Conservation (phyloP, 2,113 vertebrate genomes). For the Columbina picui region DNA sequence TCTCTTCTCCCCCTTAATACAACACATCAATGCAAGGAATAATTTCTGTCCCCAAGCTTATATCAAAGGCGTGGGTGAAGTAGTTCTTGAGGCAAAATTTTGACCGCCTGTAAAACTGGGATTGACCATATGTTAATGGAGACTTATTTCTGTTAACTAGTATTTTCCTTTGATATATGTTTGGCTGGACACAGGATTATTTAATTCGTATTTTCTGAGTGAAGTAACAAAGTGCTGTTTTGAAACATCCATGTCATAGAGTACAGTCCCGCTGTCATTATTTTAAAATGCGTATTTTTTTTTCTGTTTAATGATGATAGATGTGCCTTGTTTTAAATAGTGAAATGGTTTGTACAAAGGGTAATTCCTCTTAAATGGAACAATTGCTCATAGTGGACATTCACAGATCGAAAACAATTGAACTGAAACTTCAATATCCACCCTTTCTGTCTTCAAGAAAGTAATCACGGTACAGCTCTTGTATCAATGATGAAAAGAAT, state of each 20-base stretch:
- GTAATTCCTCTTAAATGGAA: conserved; percentile 84
- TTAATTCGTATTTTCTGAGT: conserved; percentile 1
- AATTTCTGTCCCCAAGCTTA: background rate
- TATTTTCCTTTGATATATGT: background rate
- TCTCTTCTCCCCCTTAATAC: background rate
- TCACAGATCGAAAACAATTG: conserved; percentile 83
- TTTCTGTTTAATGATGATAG: conserved; percentile 82
- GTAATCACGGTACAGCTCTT: conserved; percentile 28
- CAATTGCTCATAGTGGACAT: conserved; percentile 81
- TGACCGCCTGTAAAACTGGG: background rate
- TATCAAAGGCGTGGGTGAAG: background rate
- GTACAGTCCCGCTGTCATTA: conserved; percentile 62
- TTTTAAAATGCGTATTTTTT: conserved; percentile 53
- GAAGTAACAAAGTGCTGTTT: conserved; percentile 21
- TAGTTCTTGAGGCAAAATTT: background rate
- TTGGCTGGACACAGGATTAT: background rate
- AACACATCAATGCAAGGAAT: background rate
- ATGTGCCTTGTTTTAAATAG: conserved; percentile 85
- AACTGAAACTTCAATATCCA: conserved; percentile 80
- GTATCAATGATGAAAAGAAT: background rate
- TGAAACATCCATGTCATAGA: background rate
- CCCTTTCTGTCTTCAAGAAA: conserved; percentile 79
- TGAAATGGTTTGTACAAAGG: conserved; percentile 84
- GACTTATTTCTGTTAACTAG: background rate
- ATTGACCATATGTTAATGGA: background rate